A percentile compares a stretch with the other conserved stretches of the same genome.
Evolutionary conservation across 2,113 vertebrate genomes (phyloP).

Genomic region (Scartelaos histophorus): DNA sequence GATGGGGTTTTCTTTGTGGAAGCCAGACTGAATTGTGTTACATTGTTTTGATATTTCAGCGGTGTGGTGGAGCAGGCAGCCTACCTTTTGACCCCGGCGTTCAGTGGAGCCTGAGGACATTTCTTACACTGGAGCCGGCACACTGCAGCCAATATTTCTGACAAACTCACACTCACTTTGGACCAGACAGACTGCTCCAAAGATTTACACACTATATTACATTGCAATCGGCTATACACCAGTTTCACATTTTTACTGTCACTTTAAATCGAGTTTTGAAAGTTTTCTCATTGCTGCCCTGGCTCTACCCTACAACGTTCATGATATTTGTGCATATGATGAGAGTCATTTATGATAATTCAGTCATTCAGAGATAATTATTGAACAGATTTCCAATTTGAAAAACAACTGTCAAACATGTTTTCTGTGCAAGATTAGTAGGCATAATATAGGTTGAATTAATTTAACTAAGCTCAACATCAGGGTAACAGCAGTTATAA

Average conservation of each 20-base stretch:
- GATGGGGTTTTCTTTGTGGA: background rate
- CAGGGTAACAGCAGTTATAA: too few relatives aligned
- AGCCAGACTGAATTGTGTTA: background rate
- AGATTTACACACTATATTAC: too few relatives aligned
- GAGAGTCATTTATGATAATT: background rate
- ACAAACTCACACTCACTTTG: background rate
- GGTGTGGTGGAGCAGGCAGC: background rate
- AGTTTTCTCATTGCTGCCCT: background rate
- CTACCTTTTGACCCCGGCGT: slow-evolving; percentile 3
- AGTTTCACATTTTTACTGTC: background rate
- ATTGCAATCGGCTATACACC: background rate
- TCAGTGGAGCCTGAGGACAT: slow-evolving; percentile 7
- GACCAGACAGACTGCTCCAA: background rate
- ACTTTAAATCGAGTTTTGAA: slow-evolving; percentile 1
- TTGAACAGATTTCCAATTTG: background rate
- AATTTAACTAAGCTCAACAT: too few relatives aligned
- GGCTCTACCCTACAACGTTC: background rate
- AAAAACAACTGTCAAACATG: background rate
- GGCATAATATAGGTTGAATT: too few relatives aligned
- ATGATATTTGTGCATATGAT: background rate
- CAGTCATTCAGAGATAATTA: background rate
- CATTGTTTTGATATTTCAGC: background rate
- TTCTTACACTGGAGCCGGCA: background rate
- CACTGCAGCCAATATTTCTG: slow-evolving; percentile 3
- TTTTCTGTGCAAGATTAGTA: too few relatives aligned